Evolutionary conservation across 2,113 vertebrate species (phyloP), one percentile per base, ranked within the genome.

Genomic region (Xyliphius kryptos): DNA sequence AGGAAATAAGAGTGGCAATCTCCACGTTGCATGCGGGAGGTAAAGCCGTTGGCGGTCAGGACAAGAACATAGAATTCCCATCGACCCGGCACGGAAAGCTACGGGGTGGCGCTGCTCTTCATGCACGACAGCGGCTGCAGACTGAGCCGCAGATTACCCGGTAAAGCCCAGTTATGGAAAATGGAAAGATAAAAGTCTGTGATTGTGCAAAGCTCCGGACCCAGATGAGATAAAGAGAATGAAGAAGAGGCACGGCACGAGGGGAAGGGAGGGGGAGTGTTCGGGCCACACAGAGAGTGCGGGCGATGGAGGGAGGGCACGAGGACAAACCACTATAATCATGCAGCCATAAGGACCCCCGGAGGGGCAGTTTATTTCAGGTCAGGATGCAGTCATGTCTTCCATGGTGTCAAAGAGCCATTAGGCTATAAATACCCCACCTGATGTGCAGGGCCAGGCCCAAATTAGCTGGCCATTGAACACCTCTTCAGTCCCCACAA

Each of bases 341-440:
- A 67, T 32, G 22, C 43, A 53, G 36, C 43, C 37, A 43, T 54
- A 20, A 64, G 56, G 47, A 68, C 32, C 60, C 61, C 46, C 56
- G 55, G 48, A 67, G 56, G 17, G 44, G 53, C 22, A 21, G 26
- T 56, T 66, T 60, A 61, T 50, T 60, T 17, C 16, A 44, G 52
- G 53, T 66, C 68, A 71, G 38, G 48, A 66, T 68, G 41, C 32
- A 73, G 41, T 66, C 61, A 57, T 19, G 51, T 69, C 61, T 58
- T 56, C 63, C 63, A 75, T 21, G 26, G 50, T 66, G 61, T 59
- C 61, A 61, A 68, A 70, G 52, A 73, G 47, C 32, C 52, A 20
- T 55, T 32, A 47, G 41, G 49, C 61, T 71, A 71, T 70, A 73
- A 71, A 73, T 68, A 76, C 61, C 63, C 63, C 22, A 55, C 57